Evolutionary conservation across 2,113 vertebrate genomes (phyloP), one percentile per base, ranked within the genome.

Genomic region (Gallinago undulata): DNA sequence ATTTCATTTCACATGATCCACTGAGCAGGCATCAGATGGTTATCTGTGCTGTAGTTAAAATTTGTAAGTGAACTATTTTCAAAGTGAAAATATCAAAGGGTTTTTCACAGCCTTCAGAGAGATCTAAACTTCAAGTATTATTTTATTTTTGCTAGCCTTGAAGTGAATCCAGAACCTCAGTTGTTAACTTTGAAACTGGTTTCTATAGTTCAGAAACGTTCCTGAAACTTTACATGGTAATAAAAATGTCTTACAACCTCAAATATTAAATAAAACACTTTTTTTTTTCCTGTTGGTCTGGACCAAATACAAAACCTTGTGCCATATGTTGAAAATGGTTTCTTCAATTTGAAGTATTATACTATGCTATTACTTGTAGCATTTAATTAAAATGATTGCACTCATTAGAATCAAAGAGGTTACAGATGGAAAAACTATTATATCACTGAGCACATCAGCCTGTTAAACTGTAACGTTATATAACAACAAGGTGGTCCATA

Each of bases 151-250:
- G n/a, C 80, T 82, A 73, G 77, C 92, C 89, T 96, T 97, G 97
- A 97, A 97, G 92, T 95, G 87, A 85, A 96, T 96, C 96, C 96
- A 96, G 94, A 95, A 94, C 83, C 70, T 96, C 73, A 75, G 70
- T 94, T 93, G 95, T 94, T 96, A 96, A 95, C 89, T 94, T 94
- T 95, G 92, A 96, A 97, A 95, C 93, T 94, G 87, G 79, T 93
- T 97, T 96, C 95, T 92, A 39, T 89, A 89, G 85, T 93, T 97
- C 91, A 94, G 96, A 97, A 93, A 96, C 66, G 90, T 97, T 96
- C 90, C 86, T 90, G 91, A 91, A 93, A 94, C 82, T 97, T 95
- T 94, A 96, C 83, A 92, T 94, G 89, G 82, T 87, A 95, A 97
- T 96, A 97, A 97, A 97, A 97, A 95, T 93, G 94, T 95, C 92